Evolutionary conservation across 2,113 vertebrate genomes (phyloP).

Genomic region (Brienomyrus longianalis): DNA sequence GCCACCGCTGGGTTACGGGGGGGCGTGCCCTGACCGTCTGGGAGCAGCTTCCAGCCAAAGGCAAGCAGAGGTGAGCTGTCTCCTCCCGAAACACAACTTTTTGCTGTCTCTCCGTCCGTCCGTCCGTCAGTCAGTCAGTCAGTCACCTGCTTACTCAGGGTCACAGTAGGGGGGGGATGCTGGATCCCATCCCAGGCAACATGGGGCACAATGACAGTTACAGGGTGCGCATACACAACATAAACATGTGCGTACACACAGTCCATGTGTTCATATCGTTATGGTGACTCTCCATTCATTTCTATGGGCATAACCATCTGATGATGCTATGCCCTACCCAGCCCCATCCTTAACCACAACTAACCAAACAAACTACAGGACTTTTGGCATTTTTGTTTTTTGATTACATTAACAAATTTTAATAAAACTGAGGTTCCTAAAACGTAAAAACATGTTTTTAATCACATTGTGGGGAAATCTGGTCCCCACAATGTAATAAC

Average conservation of each 20-base stretch:
- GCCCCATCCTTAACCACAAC: background rate
- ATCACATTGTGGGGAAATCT: background rate
- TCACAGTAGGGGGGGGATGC: background rate
- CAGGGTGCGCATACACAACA: background rate
- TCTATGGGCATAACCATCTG: background rate
- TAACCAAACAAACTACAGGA: background rate
- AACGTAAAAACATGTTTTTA: background rate
- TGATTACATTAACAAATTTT: background rate
- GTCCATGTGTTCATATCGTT: too few species aligned
- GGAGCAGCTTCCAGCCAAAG: constrained; percentile 62
- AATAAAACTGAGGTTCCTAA: background rate
- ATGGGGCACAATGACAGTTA: background rate
- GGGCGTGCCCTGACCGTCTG: constrained; percentile 59
- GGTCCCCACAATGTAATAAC: background rate
- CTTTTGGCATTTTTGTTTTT: background rate
- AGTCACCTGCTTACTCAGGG: background rate
- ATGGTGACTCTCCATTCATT: background rate
- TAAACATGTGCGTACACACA: background rate
- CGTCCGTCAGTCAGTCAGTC: too few species aligned
- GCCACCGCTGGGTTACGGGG: constrained; percentile 67
- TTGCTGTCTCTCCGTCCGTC: background rate
- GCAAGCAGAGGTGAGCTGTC: constrained; percentile 54
- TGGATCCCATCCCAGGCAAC: background rate
- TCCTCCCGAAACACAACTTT: background rate
- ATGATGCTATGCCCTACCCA: background rate